Evolutionary conservation across 2,113 vertebrate genomes (phyloP).

Genomic region (Petrocephalus microphthalmus): DNA sequence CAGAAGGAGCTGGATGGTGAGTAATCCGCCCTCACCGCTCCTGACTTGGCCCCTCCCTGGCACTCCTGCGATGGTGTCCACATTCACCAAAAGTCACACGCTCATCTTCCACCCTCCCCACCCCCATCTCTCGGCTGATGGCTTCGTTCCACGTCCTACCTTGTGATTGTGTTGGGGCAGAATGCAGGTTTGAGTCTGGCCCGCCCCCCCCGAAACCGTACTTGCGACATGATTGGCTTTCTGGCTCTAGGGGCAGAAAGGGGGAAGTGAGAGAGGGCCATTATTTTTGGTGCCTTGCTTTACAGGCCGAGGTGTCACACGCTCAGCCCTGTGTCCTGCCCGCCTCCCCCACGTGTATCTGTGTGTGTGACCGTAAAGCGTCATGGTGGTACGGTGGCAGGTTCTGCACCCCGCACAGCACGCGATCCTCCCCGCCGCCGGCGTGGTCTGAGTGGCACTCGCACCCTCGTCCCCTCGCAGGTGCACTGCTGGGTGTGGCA

Average conservation of each 20-base stretch:
- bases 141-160: neutral
- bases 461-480: too few relatives aligned
- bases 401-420: neutral
- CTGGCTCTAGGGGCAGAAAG: neutral
- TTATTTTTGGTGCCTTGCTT: neutral
- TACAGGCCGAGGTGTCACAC: neutral
- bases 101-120: neutral
- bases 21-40: slow-evolving; percentile 38
- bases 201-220: neutral
- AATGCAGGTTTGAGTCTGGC: neutral
- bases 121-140: neutral
- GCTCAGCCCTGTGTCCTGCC: neutral
- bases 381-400: neutral
- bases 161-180: neutral
- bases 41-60: neutral
- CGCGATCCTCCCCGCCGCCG: neutral
- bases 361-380: neutral
- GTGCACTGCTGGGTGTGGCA: neutral
- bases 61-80: neutral
- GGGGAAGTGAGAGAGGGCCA: neutral
- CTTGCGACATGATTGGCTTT: neutral
- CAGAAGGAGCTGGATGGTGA: slow-evolving; percentile 81
- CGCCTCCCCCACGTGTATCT: neutral
- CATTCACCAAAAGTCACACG: neutral
- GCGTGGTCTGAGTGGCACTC: neutral